Base-by-base conservation (phyloP, 2,113 vertebrate genomes). In the Dascyllus trimaculatus region DNA sequence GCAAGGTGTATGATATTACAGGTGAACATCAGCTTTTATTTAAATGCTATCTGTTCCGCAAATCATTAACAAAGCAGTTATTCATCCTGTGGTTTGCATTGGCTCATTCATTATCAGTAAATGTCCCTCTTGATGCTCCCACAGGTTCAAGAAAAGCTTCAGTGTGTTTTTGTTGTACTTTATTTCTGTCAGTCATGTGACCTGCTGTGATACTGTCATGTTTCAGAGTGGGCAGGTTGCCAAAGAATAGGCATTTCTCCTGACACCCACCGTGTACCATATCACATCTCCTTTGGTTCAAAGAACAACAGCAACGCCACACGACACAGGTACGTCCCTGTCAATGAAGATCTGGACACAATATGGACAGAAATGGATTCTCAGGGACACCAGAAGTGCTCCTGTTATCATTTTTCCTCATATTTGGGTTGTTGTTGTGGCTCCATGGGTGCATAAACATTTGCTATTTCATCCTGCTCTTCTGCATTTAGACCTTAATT, bases 151-250 rank as follows among this genome's bases (percentile, higher is more conserved):
- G 49, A 29, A 53, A 62, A 26, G 17, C 14, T 45, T 60, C 0
- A 15, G 21, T 35, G 45, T 24, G 53, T 70, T 57, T 26, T 58
- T 13, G 5, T 9, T 26, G 4, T 8, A 19, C 7, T 18, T 29
- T 57, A 60, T 61, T 38, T 5, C 26, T 15, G 1, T 60, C 18
- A 25, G 21, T 66, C 49, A 58, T 48, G 21, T 75, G 57, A 80
- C 46, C 62, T 61, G 68, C 24, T 73, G 21, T 68, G 56, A 53
- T 69, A 4, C 22, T 61, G 49, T 62, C 43, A 70, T 46, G 63
- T 70, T 91, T 71, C 93, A 99, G 97, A 99, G 85, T 98, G 97
- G 97, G 97, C 97, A 2, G 97, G 97, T 51, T 98, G 97, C 82
- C 97, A 98, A 84, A 93, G 96, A 70, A 97, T 99, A 63, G 92